A percentile compares a stretch with the other conserved stretches of the same genome.
phyloP scores from a whole-genome alignment of 2,797 vertebrate genomes.

The Pogonophryne albipinna region DNA sequence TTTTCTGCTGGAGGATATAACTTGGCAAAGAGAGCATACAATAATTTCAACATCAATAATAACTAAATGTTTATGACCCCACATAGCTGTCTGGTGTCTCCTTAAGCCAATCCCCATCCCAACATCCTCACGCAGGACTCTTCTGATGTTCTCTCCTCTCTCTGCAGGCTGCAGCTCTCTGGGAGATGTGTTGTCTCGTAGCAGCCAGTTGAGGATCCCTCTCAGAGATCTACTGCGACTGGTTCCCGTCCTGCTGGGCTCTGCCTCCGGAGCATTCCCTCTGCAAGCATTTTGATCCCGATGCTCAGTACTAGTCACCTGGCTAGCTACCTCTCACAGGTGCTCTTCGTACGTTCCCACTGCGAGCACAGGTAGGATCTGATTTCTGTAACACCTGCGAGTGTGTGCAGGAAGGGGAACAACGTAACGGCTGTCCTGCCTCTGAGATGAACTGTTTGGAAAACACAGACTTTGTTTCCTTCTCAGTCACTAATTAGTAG shows the following conservation, averaged over 20 bases:
- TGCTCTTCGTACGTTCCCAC: slow-evolving; percentile 10
- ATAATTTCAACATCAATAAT: no score
- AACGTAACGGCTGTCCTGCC: neutral
- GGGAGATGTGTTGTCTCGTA: slow-evolving; percentile 89
- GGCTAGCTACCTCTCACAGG: slow-evolving; percentile 19
- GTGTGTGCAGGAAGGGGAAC: neutral
- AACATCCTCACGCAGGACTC: no score
- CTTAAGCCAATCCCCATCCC: no score
- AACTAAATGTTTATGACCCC: no score
- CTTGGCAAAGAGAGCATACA: no score
- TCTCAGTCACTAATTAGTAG: slow-evolving; percentile 13
- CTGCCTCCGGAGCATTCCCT: slow-evolving; percentile 47
- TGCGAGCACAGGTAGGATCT: slow-evolving; percentile 30
- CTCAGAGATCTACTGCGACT: slow-evolving; percentile 91
- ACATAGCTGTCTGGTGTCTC: no score
- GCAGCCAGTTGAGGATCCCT: slow-evolving; percentile 89
- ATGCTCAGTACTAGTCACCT: neutral
- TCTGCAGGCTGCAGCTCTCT: slow-evolving; percentile 88
- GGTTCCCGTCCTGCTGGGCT: slow-evolving; percentile 86
- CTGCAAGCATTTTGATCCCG: slow-evolving; percentile 49
- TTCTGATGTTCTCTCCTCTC: neutral
- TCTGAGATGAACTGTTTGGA: neutral
- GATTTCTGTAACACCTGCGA: slow-evolving; percentile 14
- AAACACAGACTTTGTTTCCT: slow-evolving; percentile 21
- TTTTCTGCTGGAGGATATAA: no score